Percentiles rank a stretch among this genome's conserved stretches.
phyloP scores from a whole-genome alignment of 1,140 invertebrate species.

The Bombus consobrinus region DNA sequence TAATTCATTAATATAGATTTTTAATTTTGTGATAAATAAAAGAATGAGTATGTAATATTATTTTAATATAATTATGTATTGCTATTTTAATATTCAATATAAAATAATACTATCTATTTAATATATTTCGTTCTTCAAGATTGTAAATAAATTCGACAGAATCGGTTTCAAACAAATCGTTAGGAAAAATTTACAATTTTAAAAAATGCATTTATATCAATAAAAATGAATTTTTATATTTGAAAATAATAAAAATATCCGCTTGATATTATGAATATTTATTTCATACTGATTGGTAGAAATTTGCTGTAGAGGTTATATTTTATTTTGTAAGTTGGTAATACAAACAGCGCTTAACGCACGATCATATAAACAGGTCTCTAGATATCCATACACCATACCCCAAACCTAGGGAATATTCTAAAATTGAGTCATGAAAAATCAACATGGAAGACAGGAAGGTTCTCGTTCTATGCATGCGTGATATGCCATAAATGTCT shows the following conservation, averaged over 20 bases:
- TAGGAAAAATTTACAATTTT: background rate
- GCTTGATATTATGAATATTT: background rate
- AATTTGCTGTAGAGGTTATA: background rate
- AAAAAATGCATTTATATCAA: background rate
- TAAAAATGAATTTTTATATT: background rate
- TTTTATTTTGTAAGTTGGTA: background rate
- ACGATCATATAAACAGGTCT: no score
- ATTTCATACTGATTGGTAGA: background rate
- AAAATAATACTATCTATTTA: background rate
- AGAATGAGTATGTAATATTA: background rate
- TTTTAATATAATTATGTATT: background rate
- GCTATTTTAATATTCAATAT: constrained; percentile 1
- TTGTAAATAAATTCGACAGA: background rate
- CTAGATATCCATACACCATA: no score
- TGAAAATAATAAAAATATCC: background rate
- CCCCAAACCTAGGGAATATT: no score
- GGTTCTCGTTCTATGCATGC: no score
- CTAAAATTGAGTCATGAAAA: no score
- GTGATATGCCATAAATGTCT: no score
- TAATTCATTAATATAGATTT: background rate
- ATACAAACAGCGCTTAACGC: background rate
- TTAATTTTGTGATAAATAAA: background rate
- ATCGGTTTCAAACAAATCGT: background rate
- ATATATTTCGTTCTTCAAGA: background rate
- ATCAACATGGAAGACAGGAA: no score